These are phyloP conservation scores for Tricholauxania praeusta DNA, from an alignment of 2,888 invertebrate genomes.

Conservation along the genomic window DNA sequence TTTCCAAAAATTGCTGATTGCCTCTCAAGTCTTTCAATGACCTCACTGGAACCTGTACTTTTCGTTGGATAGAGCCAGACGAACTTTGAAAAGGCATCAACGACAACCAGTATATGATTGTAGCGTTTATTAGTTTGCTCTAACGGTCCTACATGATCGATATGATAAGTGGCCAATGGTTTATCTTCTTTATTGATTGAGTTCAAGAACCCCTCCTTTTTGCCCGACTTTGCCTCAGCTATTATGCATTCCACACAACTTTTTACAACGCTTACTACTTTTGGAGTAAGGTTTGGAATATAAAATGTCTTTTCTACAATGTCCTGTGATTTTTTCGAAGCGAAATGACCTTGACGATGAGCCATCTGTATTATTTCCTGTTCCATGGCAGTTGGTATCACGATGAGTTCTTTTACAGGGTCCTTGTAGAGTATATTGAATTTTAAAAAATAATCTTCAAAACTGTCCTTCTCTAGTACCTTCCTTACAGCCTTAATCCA, in stretches of 20 bases:
- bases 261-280: constrained; percentile 1
- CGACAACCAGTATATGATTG: constrained; percentile 56
- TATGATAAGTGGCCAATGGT: constrained; percentile 56
- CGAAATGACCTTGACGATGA: constrained; percentile 8
- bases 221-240: constrained; percentile 29
- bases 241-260: constrained; percentile 33
- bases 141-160: constrained; percentile 62
- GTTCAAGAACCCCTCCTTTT: constrained; percentile 31
- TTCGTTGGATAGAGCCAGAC: no score
- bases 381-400: constrained; percentile 20
- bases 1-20: constrained; percentile 25
- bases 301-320: background rate
- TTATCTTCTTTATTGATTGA: constrained; percentile 31
- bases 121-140: constrained; percentile 54
- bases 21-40: background rate
- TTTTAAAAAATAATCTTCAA: constrained; percentile 11
- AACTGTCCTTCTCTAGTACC: constrained; percentile 17
- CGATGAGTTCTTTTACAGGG: no score
- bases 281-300: background rate
- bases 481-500: constrained; percentile 30
- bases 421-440: no score
- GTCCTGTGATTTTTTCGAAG: background rate
- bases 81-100: constrained; percentile 26
- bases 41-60: constrained; percentile 35
- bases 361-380: background rate